Percentiles rank a stretch among this genome's conserved stretches.
Evolutionary conservation across 2,888 invertebrate species (phyloP).

Genomic region (Asteroscopus sphinx): DNA sequence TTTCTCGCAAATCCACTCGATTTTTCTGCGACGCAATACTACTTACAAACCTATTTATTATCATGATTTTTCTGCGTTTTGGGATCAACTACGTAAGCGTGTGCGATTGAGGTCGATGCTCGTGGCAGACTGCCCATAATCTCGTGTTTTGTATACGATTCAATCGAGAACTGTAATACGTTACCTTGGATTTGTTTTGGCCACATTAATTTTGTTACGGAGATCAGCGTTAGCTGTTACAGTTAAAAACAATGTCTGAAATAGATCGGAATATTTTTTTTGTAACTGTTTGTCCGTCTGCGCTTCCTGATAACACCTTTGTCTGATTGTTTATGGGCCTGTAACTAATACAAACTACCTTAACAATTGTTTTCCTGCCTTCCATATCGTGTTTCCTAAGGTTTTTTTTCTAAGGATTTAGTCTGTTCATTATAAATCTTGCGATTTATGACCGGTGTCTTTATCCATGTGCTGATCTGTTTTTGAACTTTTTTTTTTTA

Average conservation of each 20-base stretch:
- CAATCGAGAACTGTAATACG: neutral
- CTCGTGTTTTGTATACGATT: constrained; percentile 17
- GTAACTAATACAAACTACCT: no score
- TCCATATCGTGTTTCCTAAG: no score
- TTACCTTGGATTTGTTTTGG: constrained; percentile 27
- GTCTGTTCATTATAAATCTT: no score
- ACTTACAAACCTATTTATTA: neutral
- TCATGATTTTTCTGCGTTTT: constrained; percentile 35
- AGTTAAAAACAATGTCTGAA: neutral
- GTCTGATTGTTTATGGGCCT: no score
- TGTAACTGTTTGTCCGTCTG: no score
- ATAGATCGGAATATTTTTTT: no score
- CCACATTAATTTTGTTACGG: constrained; percentile 16
- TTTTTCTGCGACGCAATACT: constrained; percentile 32
- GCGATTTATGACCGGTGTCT: no score
- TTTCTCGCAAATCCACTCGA: constrained; percentile 5
- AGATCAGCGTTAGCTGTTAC: neutral
- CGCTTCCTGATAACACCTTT: no score
- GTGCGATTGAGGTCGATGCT: constrained; percentile 22
- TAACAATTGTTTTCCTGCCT: no score
- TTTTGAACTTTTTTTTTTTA: no score
- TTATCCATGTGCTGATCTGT: no score
- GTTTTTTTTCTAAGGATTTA: no score
- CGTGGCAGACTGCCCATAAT: constrained; percentile 45
- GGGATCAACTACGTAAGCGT: constrained; percentile 7